Conservation (phyloP, 30 jellyfish, hydroid and myxozoan genomes). For the Turritopsis dohrnii region DNA sequence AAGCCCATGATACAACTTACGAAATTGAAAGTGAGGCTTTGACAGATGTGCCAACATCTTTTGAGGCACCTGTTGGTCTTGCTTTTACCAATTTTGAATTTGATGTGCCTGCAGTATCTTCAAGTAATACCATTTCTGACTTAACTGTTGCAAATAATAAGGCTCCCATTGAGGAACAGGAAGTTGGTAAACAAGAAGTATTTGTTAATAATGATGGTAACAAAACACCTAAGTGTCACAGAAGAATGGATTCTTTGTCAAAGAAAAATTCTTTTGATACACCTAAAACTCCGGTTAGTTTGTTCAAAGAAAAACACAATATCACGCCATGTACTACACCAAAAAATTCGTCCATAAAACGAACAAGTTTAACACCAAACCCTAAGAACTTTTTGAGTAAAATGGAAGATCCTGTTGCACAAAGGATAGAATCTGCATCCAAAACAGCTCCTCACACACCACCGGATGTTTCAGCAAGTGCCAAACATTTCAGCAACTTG, state of each 20-base stretch:
- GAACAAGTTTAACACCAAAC: conserved; percentile 34
- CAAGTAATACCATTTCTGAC: neutral
- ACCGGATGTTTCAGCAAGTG: conserved; percentile 33
- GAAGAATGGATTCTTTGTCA: neutral
- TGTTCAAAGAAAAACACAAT: conserved; percentile 22
- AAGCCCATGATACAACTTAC: neutral
- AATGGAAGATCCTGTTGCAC: conserved; percentile 42
- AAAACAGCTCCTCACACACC: neutral
- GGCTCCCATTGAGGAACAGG: neutral
- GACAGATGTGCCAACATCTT: conserved; percentile 17
- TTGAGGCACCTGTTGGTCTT: conserved; percentile 21
- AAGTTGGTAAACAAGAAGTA: neutral
- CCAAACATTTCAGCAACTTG: conserved; percentile 40
- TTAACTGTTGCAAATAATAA: neutral
- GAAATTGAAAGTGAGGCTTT: neutral
- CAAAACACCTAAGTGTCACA: neutral
- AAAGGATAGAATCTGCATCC: conserved; percentile 23
- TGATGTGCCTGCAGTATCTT: neutral
- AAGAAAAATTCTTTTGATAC: neutral
- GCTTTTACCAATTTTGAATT: conserved; percentile 4
- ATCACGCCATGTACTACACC: conserved; percentile 18
- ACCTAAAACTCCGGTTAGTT: conserved; percentile 22
- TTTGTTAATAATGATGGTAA: neutral
- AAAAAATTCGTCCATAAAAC: neutral
- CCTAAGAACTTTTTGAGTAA: conserved; percentile 37